Percentiles rank a stretch among this genome's conserved stretches.
Evolutionary conservation across 2,113 vertebrate genomes (phyloP).

Genomic region (Engystomops pustulosus): DNA sequence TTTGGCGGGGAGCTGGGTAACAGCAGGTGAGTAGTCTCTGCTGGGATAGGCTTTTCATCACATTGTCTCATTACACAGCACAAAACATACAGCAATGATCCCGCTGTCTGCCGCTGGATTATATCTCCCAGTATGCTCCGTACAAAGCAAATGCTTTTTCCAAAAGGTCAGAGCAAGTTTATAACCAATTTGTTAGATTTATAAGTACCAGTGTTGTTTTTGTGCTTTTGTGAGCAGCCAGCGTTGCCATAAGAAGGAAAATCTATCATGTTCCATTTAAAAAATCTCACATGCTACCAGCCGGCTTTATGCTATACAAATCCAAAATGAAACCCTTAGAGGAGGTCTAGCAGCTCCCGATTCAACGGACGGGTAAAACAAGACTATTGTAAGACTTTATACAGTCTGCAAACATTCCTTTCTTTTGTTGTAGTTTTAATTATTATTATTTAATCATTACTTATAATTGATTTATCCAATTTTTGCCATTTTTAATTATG

Average conservation of each 20-base stretch:
- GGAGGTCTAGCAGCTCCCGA: no score
- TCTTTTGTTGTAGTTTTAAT: no score
- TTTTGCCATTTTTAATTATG: no score
- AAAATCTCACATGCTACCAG: background rate
- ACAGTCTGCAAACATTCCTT: no score
- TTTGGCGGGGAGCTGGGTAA: background rate
- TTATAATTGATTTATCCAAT: no score
- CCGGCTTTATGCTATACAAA: background rate
- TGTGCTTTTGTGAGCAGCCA: conserved; percentile 3
- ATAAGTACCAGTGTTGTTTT: conserved; percentile 28
- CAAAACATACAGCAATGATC: conserved; percentile 41
- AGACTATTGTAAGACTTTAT: no score
- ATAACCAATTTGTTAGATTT: conserved; percentile 33
- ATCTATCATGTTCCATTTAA: background rate
- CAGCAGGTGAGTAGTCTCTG: conserved; percentile 35
- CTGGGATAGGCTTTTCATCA: conserved; percentile 43
- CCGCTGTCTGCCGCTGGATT: conserved; percentile 15
- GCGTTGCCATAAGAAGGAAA: conserved; percentile 8
- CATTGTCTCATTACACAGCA: conserved; percentile 41
- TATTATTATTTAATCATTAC: no score
- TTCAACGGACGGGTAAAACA: no score
- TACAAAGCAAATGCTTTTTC: conserved; percentile 28
- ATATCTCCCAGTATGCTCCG: conserved; percentile 31
- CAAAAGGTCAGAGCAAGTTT: conserved; percentile 39
- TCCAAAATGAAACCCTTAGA: background rate